Evolutionary conservation across 1,140 invertebrate species (phyloP).

Genomic region (Helicoverpa armigera): DNA sequence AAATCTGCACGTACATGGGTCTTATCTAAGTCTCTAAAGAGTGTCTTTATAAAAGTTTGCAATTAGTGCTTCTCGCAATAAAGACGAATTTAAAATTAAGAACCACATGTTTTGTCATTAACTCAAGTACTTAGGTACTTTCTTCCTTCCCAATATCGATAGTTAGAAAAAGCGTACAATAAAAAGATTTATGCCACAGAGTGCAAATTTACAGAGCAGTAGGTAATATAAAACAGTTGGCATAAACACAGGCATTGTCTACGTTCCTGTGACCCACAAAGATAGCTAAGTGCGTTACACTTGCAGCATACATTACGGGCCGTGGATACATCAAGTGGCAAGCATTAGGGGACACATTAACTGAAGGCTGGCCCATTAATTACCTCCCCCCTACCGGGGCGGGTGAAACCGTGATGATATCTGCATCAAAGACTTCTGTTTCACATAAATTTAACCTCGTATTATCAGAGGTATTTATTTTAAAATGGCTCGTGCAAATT

Average conservation of each 20-base stretch:
- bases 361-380: conserved; percentile 25
- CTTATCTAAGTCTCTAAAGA: not conserved
- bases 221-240: not conserved
- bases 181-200: not conserved
- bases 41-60: too few relatives aligned
- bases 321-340: conserved; percentile 19
- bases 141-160: too few relatives aligned
- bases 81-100: too few relatives aligned
- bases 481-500: not conserved
- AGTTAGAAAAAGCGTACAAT: too few relatives aligned
- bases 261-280: not conserved
- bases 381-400: conserved; percentile 2
- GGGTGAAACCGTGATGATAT: conserved; percentile 25
- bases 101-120: too few relatives aligned
- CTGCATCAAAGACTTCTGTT: conserved; percentile 20
- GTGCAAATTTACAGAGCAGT: not conserved
- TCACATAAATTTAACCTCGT: conserved; percentile 12
- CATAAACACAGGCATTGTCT: not conserved
- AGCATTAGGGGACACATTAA: conserved; percentile 33
- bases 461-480: conserved; percentile 14
- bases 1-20: not conserved
- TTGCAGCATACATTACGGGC: conserved; percentile 16
- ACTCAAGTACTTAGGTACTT: too few relatives aligned
- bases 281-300: not conserved
- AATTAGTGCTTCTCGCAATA: too few relatives aligned